Evolutionary conservation across 2,888 invertebrate species (phyloP).

Genomic region (Diploptera punctata): DNA sequence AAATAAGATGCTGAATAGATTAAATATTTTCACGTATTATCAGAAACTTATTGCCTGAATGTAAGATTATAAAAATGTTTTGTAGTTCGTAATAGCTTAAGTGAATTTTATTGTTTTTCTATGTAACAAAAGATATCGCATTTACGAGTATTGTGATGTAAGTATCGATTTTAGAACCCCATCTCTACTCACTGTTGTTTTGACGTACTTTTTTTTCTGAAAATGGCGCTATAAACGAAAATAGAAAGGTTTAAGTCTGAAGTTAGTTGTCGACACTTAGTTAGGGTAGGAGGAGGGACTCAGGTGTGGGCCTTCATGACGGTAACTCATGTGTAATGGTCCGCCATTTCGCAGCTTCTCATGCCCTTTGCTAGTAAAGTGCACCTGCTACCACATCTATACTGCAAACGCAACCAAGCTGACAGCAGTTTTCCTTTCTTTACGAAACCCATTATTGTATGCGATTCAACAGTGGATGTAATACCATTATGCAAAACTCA

Average conservation of each 20-base stretch:
- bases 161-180: background rate
- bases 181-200: background rate
- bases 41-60: no score
- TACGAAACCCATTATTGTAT: background rate
- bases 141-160: no score
- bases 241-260: background rate
- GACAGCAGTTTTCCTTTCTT: background rate
- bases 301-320: background rate
- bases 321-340: slow-evolving; percentile 28
- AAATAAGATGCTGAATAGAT: no score
- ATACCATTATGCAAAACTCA: no score
- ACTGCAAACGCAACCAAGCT: background rate
- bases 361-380: background rate
- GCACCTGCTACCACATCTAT: slow-evolving; percentile 6
- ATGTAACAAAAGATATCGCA: no score
- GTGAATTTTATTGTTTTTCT: no score
- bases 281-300: background rate
- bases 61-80: no score
- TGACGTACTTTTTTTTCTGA: background rate
- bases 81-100: no score
- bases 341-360: slow-evolving; percentile 19
- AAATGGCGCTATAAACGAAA: background rate
- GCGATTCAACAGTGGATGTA: no score
- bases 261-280: background rate
- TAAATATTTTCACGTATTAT: no score